Base-by-base conservation (phyloP, 2,797 vertebrate genomes). In the Etheostoma nigrum region DNA sequence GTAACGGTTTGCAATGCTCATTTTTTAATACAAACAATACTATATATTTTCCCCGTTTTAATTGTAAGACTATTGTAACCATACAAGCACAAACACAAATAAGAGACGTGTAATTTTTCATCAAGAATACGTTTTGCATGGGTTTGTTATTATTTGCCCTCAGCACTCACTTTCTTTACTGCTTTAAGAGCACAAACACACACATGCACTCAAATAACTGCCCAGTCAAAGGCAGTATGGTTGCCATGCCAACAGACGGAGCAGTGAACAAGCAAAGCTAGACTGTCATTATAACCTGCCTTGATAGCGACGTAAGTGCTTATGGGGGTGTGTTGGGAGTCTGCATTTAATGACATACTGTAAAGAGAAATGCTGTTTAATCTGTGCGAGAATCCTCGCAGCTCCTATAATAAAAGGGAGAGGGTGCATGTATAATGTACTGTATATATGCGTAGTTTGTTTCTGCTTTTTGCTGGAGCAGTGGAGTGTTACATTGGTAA, bases 231-330 rank as follows among this genome's bases (percentile, higher is more conserved):
- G 76, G 72, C 85, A 62, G 83, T 85, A 85, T 85, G 87, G 93
- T 93, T 93, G 82, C 87, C 86, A 92, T 93, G 92, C 82, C 92
- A 90, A 93, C 92, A 90, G 92, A 93, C 88, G 7, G 72, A 67
- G 82, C 79, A 55, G 68, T 71, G 79, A 89, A 89, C 82, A 89
- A 87, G 83, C 88, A 82, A 89, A 81, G 81, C 78, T 42, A 73
- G 78, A 69, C 80, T 64, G 69, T 85, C 81, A 76, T 88, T 81
- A 84, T 86, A 82, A 85, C 88, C 84, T 84, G 79, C 78, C 72
- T 78, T 72, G 73, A 87, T 82, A 49, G 83, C 55, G 66, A 80
- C 44, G 40, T 54, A 57, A 88, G 78, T 79, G 76, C 79, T 83
- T 74, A 86, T 67, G 84, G 82, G 69, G 76, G 75, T 64, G 80